A percentile compares a stretch with the other conserved stretches of the same genome.
Conservation (phyloP, 2,888 invertebrate genomes). For the Spodoptera picta region DNA sequence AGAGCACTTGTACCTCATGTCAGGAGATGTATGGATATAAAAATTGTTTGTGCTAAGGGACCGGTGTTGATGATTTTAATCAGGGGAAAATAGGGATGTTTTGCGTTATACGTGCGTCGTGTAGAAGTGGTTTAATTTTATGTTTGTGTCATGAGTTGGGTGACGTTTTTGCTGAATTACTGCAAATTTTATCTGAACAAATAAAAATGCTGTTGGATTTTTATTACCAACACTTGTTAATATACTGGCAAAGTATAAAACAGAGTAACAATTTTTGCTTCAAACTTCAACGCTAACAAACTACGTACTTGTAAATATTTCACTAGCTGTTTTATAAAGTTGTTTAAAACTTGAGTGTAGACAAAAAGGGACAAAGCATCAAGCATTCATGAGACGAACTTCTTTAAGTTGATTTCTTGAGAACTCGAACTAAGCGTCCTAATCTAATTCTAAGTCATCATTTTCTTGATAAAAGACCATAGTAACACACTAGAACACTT, state of each 20-base stretch:
- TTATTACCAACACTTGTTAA: not conserved
- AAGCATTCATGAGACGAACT: not conserved
- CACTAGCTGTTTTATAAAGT: too few relatives aligned
- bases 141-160: constrained; percentile 5
- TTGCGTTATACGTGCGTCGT: constrained; percentile 9
- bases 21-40: constrained; percentile 50
- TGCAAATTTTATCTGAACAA: constrained; percentile 2
- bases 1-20: constrained; percentile 45
- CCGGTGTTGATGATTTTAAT: constrained; percentile 51
- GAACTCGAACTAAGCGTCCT: not conserved
- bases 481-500: constrained; percentile 12
- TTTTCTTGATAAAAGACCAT: constrained; percentile 9
- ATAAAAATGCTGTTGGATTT: not conserved
- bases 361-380: not conserved
- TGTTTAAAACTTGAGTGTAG: too few relatives aligned
- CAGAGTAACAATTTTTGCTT: too few relatives aligned
- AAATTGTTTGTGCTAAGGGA: constrained; percentile 50
- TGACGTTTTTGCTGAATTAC: not conserved
- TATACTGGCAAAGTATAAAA: not conserved
- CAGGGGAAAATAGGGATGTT: constrained; percentile 38
- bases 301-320: too few relatives aligned
- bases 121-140: constrained; percentile 16
- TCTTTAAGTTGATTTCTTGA: not conserved
- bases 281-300: too few relatives aligned
- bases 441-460: constrained; percentile 5